Evolutionary conservation across 53 echinoderm and acorn worm species (phyloP), one percentile per base, ranked within the genome.

Genomic region (Arbacia lixula): DNA sequence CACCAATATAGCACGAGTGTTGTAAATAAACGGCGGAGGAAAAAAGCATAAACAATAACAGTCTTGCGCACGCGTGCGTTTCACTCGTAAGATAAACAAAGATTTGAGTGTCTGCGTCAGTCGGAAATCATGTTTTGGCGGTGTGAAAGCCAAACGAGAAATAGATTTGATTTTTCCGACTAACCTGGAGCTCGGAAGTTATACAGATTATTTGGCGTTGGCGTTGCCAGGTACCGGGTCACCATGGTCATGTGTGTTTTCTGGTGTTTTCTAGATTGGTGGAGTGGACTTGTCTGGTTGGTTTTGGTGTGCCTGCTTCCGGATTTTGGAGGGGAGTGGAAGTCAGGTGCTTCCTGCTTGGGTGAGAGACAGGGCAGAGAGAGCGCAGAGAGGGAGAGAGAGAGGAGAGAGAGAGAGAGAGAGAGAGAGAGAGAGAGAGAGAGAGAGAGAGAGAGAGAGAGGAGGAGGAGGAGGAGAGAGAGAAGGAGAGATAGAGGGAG

Each of bases 201-300:
- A 12, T 29, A 3, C 16, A 69, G 69, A 6, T 29, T 14, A 19
- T 62, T 6, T 42, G 26, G 25, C 43, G n/a, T 69, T 42, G 14
- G 29, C 29, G 69, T 69, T 69, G 69, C 69, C 69, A 69, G 69
- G 69, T 42, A 69, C 69, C 69, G 69, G 14, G 36, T 67, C 38
- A 26, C 24, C 19, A 38, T 24, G 67, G 0, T 38, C 20, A 11
- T 12, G 16, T n/a, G 69, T 39, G 14, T 69, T 14, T 2, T 46
- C 14, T 8, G 49, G 14, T 46, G 14, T 46, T 10, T 10, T 10
- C 43, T 27, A 28, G 0, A 26, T 32, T 69, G 29, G 9, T 28
- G 14, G n/a, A n/a, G n/a, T n/a, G n/a, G n/a, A n/a, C n/a, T n/a
- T n/a, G n/a, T n/a, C n/a, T n/a, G n/a, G n/a, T n/a, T n/a, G n/a